Percentiles rank a stretch among this genome's conserved stretches.
phyloP scores from a whole-genome alignment of 2,113 vertebrate species.

The Sander vitreus region DNA sequence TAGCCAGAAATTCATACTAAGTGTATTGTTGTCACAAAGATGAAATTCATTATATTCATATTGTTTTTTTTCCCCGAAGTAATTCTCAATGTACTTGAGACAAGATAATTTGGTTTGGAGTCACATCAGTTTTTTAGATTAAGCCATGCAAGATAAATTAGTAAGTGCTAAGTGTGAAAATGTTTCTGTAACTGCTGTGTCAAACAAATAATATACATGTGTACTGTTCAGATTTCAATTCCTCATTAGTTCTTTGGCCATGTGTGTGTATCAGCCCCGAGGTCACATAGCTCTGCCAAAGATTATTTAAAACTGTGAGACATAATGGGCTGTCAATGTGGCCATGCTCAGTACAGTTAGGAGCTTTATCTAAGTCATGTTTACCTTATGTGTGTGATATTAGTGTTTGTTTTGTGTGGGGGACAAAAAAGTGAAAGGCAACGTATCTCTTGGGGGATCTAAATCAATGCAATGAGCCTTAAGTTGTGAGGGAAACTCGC shows the following conservation, averaged over 20 bases:
- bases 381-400: neutral
- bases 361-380: conserved; percentile 24
- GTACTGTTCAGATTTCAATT: conserved; percentile 10
- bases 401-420: conserved; percentile 21
- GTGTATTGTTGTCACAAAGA: neutral
- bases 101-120: conserved; percentile 9
- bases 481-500: conserved; percentile 46
- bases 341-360: neutral
- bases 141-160: conserved; percentile 14
- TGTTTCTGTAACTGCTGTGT: conserved; percentile 20
- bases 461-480: conserved; percentile 56
- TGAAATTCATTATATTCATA: neutral
- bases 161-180: conserved; percentile 21
- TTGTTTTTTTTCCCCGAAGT: too few relatives aligned
- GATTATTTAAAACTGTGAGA: conserved; percentile 19
- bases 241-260: conserved; percentile 7
- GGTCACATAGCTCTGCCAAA: neutral
- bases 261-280: neutral
- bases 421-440: conserved; percentile 14
- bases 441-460: conserved; percentile 54
- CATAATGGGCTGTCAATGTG: conserved; percentile 15
- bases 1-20: neutral
- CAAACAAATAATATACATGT: conserved; percentile 2
- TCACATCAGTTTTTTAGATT: neutral
- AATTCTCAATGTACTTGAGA: neutral